Evolutionary conservation across 1,140 invertebrate genomes (phyloP).

Genomic region (Ladona fulva): DNA sequence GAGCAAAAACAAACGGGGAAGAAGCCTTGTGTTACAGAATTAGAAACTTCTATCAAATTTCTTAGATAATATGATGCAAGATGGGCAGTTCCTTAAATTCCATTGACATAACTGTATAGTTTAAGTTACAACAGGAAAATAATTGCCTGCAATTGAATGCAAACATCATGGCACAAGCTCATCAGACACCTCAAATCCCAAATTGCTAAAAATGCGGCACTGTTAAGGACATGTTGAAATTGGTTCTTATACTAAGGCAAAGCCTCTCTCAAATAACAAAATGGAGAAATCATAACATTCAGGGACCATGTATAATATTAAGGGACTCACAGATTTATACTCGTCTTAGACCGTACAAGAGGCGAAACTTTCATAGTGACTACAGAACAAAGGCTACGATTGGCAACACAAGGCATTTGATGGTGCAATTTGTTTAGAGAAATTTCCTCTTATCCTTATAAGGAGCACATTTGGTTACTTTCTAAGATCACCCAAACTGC

Average conservation of each 20-base stretch:
- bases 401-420: conserved; percentile 4
- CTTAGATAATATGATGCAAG: background rate
- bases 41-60: too few species aligned
- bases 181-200: background rate
- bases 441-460: background rate
- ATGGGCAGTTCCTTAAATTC: background rate
- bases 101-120: background rate
- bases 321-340: background rate
- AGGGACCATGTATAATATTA: background rate
- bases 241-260: background rate
- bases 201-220: background rate
- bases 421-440: background rate
- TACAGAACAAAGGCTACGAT: background rate
- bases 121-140: conserved; percentile 3
- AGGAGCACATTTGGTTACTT: background rate
- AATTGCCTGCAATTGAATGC: background rate
- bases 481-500: background rate
- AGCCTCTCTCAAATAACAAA: background rate
- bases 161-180: conserved; percentile 1
- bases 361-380: background rate
- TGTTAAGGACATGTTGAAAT: background rate
- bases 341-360: background rate
- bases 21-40: too few species aligned
- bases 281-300: background rate
- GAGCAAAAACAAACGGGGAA: too few species aligned